Percentiles rank a stretch among this genome's conserved stretches.
These are phyloP conservation scores for Microdon myrmicae DNA, from an alignment of 2,888 invertebrate genomes.

Conservation along the genomic window DNA sequence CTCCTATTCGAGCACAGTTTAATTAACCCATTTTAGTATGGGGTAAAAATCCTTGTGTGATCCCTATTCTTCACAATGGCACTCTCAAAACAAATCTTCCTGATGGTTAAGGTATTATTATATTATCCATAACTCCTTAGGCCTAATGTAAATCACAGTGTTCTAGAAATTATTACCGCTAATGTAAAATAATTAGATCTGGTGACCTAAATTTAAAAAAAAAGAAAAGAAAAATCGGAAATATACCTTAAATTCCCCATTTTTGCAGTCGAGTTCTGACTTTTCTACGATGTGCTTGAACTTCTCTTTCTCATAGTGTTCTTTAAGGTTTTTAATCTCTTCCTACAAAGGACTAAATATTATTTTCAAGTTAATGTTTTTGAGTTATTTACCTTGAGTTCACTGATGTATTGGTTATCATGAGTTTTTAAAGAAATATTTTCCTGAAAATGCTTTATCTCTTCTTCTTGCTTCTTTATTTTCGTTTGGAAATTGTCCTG, in stretches of 20 bases:
- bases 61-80: too few species aligned
- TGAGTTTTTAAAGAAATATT: neutral
- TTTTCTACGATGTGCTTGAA: slow-evolving; percentile 7
- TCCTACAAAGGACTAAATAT: neutral
- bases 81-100: too few species aligned
- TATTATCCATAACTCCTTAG: too few species aligned
- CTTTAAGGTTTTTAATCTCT: neutral
- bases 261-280: neutral
- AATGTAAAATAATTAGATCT: too few species aligned
- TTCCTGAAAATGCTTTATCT: slow-evolving; percentile 1
- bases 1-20: too few species aligned
- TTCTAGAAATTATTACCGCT: too few species aligned
- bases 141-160: too few species aligned
- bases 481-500: neutral
- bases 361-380: neutral
- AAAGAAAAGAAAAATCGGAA: neutral
- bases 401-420: slow-evolving; percentile 1
- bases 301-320: neutral
- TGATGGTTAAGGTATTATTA: too few species aligned
- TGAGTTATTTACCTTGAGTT: slow-evolving; percentile 12
- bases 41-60: too few species aligned
- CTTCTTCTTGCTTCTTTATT: slow-evolving; percentile 4
- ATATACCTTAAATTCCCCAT: slow-evolving; percentile 20
- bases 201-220: too few species aligned
- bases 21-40: too few species aligned